Conservation (phyloP, 2,113 vertebrate species). For the Oryzias melastigma region DNA sequence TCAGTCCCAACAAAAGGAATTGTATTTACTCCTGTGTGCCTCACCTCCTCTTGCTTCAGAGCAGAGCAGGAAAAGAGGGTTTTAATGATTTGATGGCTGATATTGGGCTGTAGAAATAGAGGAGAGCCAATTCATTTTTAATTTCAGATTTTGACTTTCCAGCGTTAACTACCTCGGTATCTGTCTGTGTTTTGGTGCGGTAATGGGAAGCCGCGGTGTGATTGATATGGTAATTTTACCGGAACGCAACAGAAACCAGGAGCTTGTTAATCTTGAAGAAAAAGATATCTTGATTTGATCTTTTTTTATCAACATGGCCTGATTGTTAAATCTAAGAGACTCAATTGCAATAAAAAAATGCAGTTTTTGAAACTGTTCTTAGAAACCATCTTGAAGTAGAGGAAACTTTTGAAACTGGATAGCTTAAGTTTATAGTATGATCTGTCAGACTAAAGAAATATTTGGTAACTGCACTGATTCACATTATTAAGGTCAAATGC, state of each 20-base stretch:
- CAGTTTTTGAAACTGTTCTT: too few relatives aligned
- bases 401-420: too few relatives aligned
- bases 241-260: constrained; percentile 8
- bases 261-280: constrained; percentile 5
- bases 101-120: constrained; percentile 3
- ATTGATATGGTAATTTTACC: constrained; percentile 7
- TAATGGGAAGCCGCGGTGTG: neutral
- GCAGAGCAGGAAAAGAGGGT: constrained; percentile 31
- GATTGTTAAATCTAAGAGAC: constrained; percentile 1
- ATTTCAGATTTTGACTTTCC: constrained; percentile 3
- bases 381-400: too few relatives aligned
- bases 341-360: neutral
- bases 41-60: constrained; percentile 16
- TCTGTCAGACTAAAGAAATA: too few relatives aligned
- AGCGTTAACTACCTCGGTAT: constrained; percentile 5
- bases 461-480: too few relatives aligned
- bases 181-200: neutral
- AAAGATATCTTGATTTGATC: constrained; percentile 3
- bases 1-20: neutral
- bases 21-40: constrained; percentile 21
- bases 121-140: neutral
- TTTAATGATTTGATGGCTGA: constrained; percentile 37
- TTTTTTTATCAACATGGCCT: neutral
- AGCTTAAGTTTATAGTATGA: too few relatives aligned
- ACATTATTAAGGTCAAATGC: too few relatives aligned